Conservation (phyloP, 1,140 invertebrate species). For the Trachelipus rathkii region DNA sequence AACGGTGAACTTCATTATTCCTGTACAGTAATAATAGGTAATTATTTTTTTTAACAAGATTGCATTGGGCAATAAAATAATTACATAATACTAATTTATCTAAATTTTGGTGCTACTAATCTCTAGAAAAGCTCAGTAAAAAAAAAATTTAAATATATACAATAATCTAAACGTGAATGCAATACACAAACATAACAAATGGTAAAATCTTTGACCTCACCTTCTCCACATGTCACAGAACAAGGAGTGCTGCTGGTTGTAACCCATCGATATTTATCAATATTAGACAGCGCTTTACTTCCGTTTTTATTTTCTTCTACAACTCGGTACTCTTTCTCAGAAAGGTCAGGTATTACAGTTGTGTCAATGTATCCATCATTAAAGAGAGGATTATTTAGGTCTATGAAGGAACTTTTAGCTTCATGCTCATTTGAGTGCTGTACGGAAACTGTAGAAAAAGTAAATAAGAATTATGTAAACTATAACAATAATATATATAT, state of each 20-base stretch:
- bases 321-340: background rate
- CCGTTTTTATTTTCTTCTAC: background rate
- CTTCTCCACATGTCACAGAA: slow-evolving; percentile 28
- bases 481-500: too few relatives aligned
- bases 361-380: slow-evolving; percentile 12
- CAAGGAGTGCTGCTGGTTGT: slow-evolving; percentile 17
- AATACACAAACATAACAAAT: too few relatives aligned
- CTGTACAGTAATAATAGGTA: background rate
- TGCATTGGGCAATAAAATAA: background rate
- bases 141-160: background rate
- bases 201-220: background rate
- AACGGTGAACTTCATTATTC: background rate
- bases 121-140: background rate
- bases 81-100: background rate
- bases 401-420: background rate
- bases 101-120: background rate
- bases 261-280: background rate
- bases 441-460: background rate
- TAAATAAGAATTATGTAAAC: too few relatives aligned
- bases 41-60: background rate
- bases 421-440: background rate
- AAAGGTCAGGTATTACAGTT: background rate
- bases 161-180: too few relatives aligned
- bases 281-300: background rate
- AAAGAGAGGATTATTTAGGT: slow-evolving; percentile 3